Evolutionary conservation across 2,113 vertebrate genomes (phyloP), one percentile per base, ranked within the genome.

Genomic region (Pholis gunnellus): DNA sequence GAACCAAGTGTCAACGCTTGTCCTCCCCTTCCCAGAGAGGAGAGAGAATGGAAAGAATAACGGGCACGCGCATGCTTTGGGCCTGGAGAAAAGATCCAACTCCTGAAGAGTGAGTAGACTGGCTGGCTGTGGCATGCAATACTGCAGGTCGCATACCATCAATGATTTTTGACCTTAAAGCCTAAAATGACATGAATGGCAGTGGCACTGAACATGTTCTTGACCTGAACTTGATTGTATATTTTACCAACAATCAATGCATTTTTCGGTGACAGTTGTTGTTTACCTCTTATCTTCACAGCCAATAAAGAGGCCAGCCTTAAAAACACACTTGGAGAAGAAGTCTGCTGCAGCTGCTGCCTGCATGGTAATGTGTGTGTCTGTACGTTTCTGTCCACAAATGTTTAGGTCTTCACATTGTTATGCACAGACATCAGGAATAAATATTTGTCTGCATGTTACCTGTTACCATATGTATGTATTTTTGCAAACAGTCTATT

Each of bases 51-150:
- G 74, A 71, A 85, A 90, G 59, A 74, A 86, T 57, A 92, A 95
- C 90, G 87, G 93, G 87, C 80, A 90, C 64, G 4, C 91, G 88
- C 42, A 89, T 79, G 0, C 89, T 78, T 74, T 89, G 87, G 91
- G 91, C 57, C 42, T 96, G 85, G 95, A 91, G 91, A 95, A 95
- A 93, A 96, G 94, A 89, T 92, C 94, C 56, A 92, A 93, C 31
- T 73, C 88, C 77, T 94, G 92, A 94, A 96, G 94, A 95, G 95
- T 95, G 94, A 82, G 89, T 84, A 25, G 17, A 71, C 61, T 3
- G 34, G 3, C 40, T 18, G 1, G 22, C 31, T 27, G 25, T 5
- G 11, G 22, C 22, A 34, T 36, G 42, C 3, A 20, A 14, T 48
- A 22, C 20, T 70, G 31, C 56, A 46, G 36, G 27, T 29, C 54